Percentiles rank a stretch among this genome's conserved stretches.
Evolutionary conservation across 2,888 invertebrate genomes (phyloP).

Genomic region (Alcis repandata): DNA sequence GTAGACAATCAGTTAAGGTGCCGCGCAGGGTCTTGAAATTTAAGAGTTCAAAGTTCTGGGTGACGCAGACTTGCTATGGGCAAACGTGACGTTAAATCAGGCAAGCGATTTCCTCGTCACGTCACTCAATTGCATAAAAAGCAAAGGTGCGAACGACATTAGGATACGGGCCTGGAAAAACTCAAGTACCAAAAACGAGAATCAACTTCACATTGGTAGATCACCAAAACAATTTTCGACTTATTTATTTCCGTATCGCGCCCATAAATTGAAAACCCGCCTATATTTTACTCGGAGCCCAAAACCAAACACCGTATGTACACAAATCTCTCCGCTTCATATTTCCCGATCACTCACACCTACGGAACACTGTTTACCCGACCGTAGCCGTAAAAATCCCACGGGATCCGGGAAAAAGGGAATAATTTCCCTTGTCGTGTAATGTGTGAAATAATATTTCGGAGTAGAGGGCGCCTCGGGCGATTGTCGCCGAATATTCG

Average conservation of each 20-base stretch:
- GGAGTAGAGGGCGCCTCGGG: slow-evolving; percentile 65
- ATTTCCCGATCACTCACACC: slow-evolving; percentile 25
- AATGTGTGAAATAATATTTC: slow-evolving; percentile 79
- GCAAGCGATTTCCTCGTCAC: too few species aligned
- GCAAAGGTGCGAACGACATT: too few species aligned
- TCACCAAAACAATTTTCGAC: slow-evolving; percentile 2
- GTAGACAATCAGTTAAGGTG: too few species aligned
- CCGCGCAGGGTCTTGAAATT: too few species aligned
- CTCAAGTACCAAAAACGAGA: too few species aligned
- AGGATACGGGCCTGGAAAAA: too few species aligned
- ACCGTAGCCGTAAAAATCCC: slow-evolving; percentile 48
- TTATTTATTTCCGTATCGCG: slow-evolving; percentile 1
- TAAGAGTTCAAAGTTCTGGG: too few species aligned
- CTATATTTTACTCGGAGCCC: slow-evolving; percentile 21
- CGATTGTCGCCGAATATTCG: slow-evolving; percentile 54
- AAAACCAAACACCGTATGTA: slow-evolving; percentile 20
- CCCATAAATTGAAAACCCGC: slow-evolving; percentile 20
- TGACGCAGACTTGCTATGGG: too few species aligned
- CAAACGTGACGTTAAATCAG: too few species aligned
- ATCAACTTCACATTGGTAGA: not conserved
- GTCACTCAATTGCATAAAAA: too few species aligned
- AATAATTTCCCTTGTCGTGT: slow-evolving; percentile 63
- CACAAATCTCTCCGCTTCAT: slow-evolving; percentile 22
- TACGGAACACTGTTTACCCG: slow-evolving; percentile 26
- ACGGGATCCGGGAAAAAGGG: slow-evolving; percentile 50